Evolutionary conservation across 2,797 vertebrate genomes (phyloP), one percentile per base, ranked within the genome.

Genomic region (Buphagus erythrorhynchus): DNA sequence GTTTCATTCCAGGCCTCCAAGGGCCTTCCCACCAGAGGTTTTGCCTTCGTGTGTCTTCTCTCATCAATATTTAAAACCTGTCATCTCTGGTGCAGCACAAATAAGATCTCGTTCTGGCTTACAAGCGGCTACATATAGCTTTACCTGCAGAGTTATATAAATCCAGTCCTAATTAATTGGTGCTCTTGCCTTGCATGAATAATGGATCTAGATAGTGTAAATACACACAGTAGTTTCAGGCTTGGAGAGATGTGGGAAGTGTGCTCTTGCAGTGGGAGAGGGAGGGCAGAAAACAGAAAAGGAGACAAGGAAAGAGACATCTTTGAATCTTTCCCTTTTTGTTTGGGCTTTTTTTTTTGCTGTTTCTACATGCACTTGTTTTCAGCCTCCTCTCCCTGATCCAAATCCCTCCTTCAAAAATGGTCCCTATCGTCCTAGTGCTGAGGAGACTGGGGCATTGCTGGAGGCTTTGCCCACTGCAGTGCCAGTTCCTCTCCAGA

Each of bases 71-170:
- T 95, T 95, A 89, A 96, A 88, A 35, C 62, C 91, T 94, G 86
- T 95, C 91, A 89, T 93, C 94, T 89, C 71, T 59, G 75, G 88
- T 42, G 48, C 74, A 58, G 31, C 2, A 3, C 92, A 86, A 91
- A 72, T 82, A 87, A 63, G 54, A 76, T 78, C 74, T 73, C 13
- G 0, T 93, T 72, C 36, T 81, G 87, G 62, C 76, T 90, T 91
- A 35, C 57, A 66, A 66, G 72, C 12, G 0, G 63, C 86, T 96
- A 48, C 81, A 67, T 76, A 35, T 33, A 93, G 66, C 74, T 77
- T 92, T 71, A 86, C 91, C 90, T 97, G 63, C 93, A 90, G 84
- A 84, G 71, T 79, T 96, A 92, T 85, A 93, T 92, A 95, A 97
- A 93, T 45, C 52, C 85, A 66, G 67, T 61, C 51, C 26, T 90